These are phyloP conservation scores for Abscondita cerata DNA, from an alignment of 2,888 invertebrate species.

Conservation along the genomic window DNA sequence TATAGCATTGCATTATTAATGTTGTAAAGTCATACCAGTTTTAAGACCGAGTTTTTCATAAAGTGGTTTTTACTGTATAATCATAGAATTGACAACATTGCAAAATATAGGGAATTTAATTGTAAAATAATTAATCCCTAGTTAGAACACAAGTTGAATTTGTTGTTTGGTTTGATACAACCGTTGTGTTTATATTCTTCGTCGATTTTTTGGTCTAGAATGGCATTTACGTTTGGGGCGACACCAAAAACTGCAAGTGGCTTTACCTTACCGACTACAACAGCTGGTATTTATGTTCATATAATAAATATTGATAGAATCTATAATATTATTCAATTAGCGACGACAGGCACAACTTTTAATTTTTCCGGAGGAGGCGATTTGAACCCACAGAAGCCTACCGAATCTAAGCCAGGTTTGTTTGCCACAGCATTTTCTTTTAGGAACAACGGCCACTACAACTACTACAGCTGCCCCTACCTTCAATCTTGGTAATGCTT, in stretches of 20 bases:
- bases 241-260: slow-evolving; percentile 46
- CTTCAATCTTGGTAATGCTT: slow-evolving; percentile 25
- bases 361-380: slow-evolving; percentile 17
- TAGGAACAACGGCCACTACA: slow-evolving; percentile 31
- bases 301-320: neutral
- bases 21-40: too few species aligned
- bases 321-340: neutral
- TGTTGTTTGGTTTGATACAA: too few species aligned
- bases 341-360: slow-evolving; percentile 1
- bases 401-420: neutral
- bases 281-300: slow-evolving; percentile 39
- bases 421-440: neutral
- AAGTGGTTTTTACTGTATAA: too few species aligned
- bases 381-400: neutral
- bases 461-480: slow-evolving; percentile 34
- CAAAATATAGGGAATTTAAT: too few species aligned
- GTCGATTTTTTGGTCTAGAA: too few species aligned
- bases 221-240: slow-evolving; percentile 49
- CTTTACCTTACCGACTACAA: slow-evolving; percentile 55
- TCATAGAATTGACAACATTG: too few species aligned
- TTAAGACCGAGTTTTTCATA: too few species aligned
- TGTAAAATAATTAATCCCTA: too few species aligned
- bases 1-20: too few species aligned
- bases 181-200: too few species aligned
- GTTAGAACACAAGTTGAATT: too few species aligned